Conservation (phyloP, 1,140 invertebrate genomes). For the Leptopilina boulardi region DNA sequence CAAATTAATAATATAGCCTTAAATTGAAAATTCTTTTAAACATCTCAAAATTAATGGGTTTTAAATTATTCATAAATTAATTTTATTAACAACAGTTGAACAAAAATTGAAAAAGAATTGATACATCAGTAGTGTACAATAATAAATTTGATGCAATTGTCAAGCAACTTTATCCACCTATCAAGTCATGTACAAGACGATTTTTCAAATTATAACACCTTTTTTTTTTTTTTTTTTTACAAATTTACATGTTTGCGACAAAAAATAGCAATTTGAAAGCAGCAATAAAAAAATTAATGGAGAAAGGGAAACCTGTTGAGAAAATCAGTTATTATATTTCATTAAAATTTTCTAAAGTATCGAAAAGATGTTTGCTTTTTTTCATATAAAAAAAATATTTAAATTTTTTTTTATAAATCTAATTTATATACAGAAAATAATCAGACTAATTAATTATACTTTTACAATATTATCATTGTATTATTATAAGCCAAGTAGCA, state of each 20-base stretch:
- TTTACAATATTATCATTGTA: no score
- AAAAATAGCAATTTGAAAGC: neutral
- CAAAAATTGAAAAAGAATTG: neutral
- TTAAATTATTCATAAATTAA: neutral
- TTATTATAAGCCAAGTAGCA: no score
- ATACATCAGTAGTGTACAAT: neutral
- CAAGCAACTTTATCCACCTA: neutral
- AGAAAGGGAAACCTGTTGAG: neutral
- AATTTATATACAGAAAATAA: no score
- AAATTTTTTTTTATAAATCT: no score
- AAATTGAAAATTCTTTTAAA: neutral
- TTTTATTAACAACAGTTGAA: neutral
- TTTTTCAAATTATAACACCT: neutral
- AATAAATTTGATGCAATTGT: neutral
- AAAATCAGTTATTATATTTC: neutral
- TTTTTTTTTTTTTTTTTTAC: no score
- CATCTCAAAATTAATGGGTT: neutral
- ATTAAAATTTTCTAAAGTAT: no score
- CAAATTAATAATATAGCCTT: no score
- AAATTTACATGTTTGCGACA: neutral
- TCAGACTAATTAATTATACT: no score
- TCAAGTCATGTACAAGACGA: slow-evolving; percentile 12
- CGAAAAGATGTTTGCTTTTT: no score
- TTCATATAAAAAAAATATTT: no score
- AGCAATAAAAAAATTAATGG: neutral